These are phyloP conservation scores for Uromys caudimaculatus DNA, from an alignment of 2,797 vertebrate genomes.

Conservation along the genomic window DNA sequence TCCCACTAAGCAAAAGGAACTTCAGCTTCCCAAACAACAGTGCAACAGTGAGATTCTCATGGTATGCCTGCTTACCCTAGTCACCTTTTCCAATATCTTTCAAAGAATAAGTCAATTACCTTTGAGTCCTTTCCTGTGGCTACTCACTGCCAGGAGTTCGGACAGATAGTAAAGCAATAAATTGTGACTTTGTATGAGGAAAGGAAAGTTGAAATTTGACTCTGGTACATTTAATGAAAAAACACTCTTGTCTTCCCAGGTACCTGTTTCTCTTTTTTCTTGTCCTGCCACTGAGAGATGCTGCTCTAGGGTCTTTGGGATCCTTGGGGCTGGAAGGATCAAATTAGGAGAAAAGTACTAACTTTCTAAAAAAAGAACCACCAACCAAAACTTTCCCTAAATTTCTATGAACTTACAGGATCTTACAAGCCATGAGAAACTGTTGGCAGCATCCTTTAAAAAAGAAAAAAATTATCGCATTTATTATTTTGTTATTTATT, in stretches of 20 bases:
- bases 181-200: background rate
- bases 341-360: slow-evolving; percentile 56
- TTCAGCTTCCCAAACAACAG: background rate
- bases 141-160: background rate
- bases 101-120: background rate
- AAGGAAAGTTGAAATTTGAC: background rate
- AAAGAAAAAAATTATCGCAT: too few relatives aligned
- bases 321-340: slow-evolving; percentile 1
- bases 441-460: background rate
- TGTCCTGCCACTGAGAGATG: slow-evolving; percentile 37
- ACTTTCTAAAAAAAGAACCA: background rate
- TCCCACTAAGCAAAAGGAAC: background rate
- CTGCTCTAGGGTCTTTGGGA: slow-evolving; percentile 23
- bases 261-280: background rate
- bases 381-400: background rate
- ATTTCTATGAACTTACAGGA: background rate
- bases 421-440: slow-evolving; percentile 29
- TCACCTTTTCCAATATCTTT: slow-evolving; percentile 1
- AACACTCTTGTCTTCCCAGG: background rate
- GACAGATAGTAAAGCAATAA: slow-evolving; percentile 36
- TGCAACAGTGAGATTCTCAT: background rate
- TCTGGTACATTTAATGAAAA: slow-evolving; percentile 51
- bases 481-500: background rate
- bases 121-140: background rate
- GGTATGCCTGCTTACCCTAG: background rate